Evolutionary conservation across 2,797 vertebrate species (phyloP).

Genomic region (Pantherophis vulpinus): DNA sequence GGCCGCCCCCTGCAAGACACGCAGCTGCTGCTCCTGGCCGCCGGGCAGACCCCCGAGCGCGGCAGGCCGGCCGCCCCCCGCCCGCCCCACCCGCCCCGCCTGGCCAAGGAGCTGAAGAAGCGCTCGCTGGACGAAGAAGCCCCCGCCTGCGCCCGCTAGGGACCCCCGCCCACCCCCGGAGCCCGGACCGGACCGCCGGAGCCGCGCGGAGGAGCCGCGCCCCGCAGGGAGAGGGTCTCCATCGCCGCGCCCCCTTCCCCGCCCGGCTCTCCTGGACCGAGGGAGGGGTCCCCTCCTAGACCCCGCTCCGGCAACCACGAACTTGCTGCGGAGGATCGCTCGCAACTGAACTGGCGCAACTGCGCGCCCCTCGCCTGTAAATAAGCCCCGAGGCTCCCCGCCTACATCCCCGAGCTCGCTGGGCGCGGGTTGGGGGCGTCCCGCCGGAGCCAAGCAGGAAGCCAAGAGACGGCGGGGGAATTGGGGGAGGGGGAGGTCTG

Average conservation of each 20-base stretch:
- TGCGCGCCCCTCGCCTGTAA: background rate
- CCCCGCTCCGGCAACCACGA: background rate
- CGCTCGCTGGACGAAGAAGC: conserved; percentile 75
- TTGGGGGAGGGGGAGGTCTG: background rate
- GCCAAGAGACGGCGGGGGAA: background rate
- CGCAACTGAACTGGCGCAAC: background rate
- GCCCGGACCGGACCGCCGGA: background rate
- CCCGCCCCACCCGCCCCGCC: conserved; percentile 71
- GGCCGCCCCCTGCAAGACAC: conserved; percentile 55
- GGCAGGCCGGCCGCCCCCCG: conserved; percentile 27
- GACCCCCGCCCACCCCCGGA: background rate
- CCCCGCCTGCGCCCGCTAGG: conserved; percentile 79
- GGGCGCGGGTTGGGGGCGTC: background rate
- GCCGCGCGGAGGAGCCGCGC: background rate
- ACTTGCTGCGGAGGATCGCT: background rate
- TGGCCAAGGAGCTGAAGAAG: conserved; percentile 78
- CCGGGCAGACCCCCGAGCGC: conserved; percentile 59
- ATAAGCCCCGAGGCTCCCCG: background rate
- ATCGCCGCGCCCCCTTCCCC: background rate
- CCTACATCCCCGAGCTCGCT: background rate
- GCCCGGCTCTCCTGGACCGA: background rate
- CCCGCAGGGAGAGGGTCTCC: background rate
- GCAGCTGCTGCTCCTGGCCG: conserved; percentile 49
- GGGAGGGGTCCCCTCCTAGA: background rate
- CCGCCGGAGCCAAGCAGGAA: background rate